Conservation (phyloP, 2,797 vertebrate species). For the Syngnathus acus region DNA sequence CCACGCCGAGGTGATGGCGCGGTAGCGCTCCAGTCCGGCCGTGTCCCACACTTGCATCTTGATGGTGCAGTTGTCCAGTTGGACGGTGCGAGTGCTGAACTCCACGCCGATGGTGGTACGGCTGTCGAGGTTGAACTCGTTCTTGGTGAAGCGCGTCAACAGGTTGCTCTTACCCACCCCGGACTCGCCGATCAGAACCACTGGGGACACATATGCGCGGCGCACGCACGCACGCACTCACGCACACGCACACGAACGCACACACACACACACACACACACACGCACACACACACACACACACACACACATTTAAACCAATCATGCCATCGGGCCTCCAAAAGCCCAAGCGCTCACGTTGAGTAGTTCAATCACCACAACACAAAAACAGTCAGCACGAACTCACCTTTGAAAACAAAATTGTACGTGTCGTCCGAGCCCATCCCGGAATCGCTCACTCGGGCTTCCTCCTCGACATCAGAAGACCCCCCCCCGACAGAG, state of each 20-base stretch:
- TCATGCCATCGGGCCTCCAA: too few species aligned
- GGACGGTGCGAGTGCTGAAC: constrained; percentile 91
- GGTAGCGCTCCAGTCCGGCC: constrained; percentile 91
- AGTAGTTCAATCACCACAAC: constrained; percentile 12
- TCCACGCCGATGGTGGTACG: constrained; percentile 97
- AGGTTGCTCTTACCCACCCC: constrained; percentile 97
- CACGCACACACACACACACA: too few species aligned
- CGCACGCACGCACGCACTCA: too few species aligned
- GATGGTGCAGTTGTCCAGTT: constrained; percentile 84
- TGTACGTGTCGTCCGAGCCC: constrained; percentile 70
- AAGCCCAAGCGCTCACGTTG: too few species aligned
- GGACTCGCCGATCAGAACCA: constrained; percentile 95
- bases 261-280: too few species aligned
- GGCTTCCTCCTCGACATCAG: neutral
- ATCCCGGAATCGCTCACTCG: constrained; percentile 39
- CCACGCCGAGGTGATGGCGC: constrained; percentile 96
- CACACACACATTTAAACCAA: too few species aligned
- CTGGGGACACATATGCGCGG: constrained; percentile 49
- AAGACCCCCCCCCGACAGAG: neutral
- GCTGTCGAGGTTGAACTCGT: constrained; percentile 93
- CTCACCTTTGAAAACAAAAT: constrained; percentile 80
- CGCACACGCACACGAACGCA: too few species aligned
- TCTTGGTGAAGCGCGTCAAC: constrained; percentile 92
- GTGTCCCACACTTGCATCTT: constrained; percentile 99
- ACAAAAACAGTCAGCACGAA: constrained; percentile 11